Evolutionary conservation across 2,113 vertebrate genomes (phyloP).

Genomic region (Ochotona curzoniae): DNA sequence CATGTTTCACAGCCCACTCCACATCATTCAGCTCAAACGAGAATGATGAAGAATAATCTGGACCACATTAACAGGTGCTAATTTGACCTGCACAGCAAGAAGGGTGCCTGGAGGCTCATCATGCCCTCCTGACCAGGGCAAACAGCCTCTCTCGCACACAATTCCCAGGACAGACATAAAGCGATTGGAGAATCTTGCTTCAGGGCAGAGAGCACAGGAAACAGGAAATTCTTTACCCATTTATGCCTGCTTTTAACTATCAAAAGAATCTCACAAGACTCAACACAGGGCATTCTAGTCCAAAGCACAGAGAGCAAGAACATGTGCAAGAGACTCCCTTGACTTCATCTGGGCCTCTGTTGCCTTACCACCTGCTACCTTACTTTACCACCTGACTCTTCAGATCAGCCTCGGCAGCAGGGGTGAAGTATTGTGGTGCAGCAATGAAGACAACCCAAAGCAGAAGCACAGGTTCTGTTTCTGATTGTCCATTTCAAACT

Average conservation of each 20-base stretch:
- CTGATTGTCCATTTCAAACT: too few species aligned
- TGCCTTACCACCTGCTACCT: background rate
- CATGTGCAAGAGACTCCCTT: background rate
- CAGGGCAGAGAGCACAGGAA: background rate
- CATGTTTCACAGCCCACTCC: slow-evolving; percentile 46
- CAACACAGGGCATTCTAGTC: slow-evolving; percentile 5
- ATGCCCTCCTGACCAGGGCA: background rate
- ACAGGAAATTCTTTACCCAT: background rate
- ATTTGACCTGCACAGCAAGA: slow-evolving; percentile 33
- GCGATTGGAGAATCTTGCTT: background rate
- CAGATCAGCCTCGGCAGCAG: background rate
- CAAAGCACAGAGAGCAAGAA: background rate
- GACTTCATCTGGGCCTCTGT: background rate
- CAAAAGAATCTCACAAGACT: slow-evolving; percentile 32
- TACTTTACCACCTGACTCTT: background rate
- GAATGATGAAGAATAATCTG: slow-evolving; percentile 33
- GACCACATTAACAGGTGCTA: slow-evolving; percentile 45
- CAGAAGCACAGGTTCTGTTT: too few species aligned
- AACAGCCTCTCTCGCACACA: background rate
- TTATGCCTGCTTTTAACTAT: slow-evolving; percentile 5
- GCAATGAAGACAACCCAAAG: too few species aligned
- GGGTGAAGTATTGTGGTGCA: too few species aligned
- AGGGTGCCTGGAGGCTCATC: background rate
- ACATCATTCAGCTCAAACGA: background rate
- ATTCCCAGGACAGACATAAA: background rate